phyloP scores from a whole-genome alignment of 2,888 invertebrate genomes.

The Apotomis turbidana region DNA sequence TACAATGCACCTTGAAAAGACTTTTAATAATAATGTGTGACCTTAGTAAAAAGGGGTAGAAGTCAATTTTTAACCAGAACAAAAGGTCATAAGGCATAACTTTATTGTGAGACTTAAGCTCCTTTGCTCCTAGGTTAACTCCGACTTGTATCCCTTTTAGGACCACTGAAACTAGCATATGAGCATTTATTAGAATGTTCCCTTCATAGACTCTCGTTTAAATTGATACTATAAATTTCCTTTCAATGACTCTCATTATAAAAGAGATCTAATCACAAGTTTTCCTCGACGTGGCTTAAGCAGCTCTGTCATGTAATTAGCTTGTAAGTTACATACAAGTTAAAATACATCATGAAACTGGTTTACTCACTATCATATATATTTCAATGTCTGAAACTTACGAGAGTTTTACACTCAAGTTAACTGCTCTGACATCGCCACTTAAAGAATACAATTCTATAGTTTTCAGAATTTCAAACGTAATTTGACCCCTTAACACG shows the following conservation, averaged over 20 bases:
- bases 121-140: too few species aligned
- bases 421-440: slow-evolving; percentile 4
- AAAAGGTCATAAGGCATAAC: too few species aligned
- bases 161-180: too few species aligned
- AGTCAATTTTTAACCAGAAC: too few species aligned
- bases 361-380: too few species aligned
- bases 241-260: slow-evolving; percentile 10
- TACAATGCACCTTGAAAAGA: not conserved
- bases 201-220: not conserved
- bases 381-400: too few species aligned
- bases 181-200: too few species aligned
- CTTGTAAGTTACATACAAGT: not conserved
- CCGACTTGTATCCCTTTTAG: too few species aligned
- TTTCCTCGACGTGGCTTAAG: slow-evolving; percentile 2
- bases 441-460: slow-evolving; percentile 3
- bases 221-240: not conserved
- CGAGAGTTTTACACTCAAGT: not conserved
- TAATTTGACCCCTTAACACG: not conserved
- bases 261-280: not conserved
- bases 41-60: too few species aligned
- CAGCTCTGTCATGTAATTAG: slow-evolving; percentile 7
- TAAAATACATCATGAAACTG: too few species aligned
- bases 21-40: not conserved
- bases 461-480: not conserved
- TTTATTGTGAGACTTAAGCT: too few species aligned